These are phyloP conservation scores for Rapana venosa DNA, from an alignment of 2,888 invertebrate species.

Conservation along the genomic window DNA sequence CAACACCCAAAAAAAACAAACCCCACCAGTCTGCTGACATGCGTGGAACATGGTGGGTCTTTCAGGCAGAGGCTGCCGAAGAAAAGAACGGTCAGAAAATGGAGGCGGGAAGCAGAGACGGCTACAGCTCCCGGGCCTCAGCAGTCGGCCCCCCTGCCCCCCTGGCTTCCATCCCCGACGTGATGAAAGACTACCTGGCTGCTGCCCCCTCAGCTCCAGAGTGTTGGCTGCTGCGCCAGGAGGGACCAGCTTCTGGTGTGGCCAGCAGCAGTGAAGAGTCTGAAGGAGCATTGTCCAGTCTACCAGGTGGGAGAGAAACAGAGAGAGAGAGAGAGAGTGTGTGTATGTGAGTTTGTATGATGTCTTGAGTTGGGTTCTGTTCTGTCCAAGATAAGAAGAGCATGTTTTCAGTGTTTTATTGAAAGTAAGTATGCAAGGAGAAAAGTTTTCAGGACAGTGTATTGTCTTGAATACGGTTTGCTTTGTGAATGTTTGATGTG, in stretches of 20 bases:
- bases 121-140: not conserved
- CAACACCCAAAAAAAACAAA: no score
- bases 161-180: slow-evolving; percentile 16
- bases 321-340: no score
- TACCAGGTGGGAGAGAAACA: not conserved
- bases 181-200: slow-evolving; percentile 12
- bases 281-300: not conserved
- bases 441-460: no score
- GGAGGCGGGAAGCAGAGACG: not conserved
- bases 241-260: not conserved
- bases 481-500: no score
- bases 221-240: slow-evolving; percentile 1
- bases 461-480: no score
- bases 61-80: not conserved
- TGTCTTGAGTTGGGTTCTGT: not conserved
- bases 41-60: not conserved
- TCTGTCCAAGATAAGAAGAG: not conserved
- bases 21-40: no score
- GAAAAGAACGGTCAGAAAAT: not conserved
- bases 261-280: not conserved
- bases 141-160: not conserved
- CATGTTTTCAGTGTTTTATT: no score
- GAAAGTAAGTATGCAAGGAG: no score
- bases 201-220: not conserved
- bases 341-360: no score